Base-by-base conservation (phyloP, 2,113 vertebrate genomes). In the Sardina pilchardus region DNA sequence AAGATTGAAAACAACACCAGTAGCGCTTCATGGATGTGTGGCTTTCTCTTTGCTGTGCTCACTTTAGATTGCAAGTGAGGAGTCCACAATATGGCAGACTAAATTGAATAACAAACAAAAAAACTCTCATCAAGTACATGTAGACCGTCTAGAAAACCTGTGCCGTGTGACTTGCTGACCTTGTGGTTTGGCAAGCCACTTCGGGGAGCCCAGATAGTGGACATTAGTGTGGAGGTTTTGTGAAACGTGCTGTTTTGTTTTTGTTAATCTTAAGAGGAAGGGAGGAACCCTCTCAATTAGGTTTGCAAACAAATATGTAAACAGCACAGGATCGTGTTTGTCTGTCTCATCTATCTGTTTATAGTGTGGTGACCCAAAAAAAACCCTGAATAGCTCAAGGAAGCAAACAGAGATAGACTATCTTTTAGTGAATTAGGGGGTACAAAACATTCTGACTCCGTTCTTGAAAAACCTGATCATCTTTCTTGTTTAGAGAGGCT, bases 1-100 rank as follows among this genome's bases (percentile, higher is more conserved):
- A 80, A 47, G 50, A 34, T 34, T 86, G 30, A 85, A 83, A 82
- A 82, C 80, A 87, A 44, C 44, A 83, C 1, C 21, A 75, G 67
- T 34, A 75, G 71, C 30, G 26, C 4, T 78, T 16, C 21, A 34
- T 78, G 71, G 14, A 16, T 78, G 71, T 4, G 10, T 78, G 0
- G 30, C 71, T 78, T 36, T 71, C 26, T 34, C 10, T 30, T 71
- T 30, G 7, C n/a, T 71, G 45, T 17, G 4, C 26, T 71, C 9
- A 14, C 9, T 34, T 26, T 2, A 71, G 14, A 24, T 71, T 71
- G 9, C 30, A 36, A 17, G 34, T 36, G 67, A 30, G 10, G 12
- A 78, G 12, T 4, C 36, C 71, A 6, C n/a, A 30, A 30, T 71
- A 26, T 56, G 53, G 21, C n/a, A n/a, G n/a, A n/a, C 53, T 19